Conservation (phyloP, 2,888 invertebrate species). For the Aphodius granarius region DNA sequence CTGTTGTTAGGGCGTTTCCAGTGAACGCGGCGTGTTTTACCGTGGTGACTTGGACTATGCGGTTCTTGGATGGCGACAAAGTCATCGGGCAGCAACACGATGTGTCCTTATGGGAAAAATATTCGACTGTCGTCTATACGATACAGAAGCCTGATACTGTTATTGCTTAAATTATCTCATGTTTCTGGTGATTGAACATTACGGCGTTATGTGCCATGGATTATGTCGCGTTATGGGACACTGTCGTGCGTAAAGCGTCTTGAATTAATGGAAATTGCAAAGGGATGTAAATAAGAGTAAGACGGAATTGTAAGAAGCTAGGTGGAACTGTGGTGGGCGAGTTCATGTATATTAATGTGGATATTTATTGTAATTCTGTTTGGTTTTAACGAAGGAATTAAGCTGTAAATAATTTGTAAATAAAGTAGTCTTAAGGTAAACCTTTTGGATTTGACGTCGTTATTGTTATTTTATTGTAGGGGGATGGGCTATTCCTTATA, state of each 20-base stretch:
- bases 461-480: too few species aligned
- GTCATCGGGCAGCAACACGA: background rate
- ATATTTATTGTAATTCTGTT: conserved; percentile 6
- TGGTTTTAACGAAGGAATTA: conserved; percentile 5
- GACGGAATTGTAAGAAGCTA: conserved; percentile 1
- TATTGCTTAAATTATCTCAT: background rate
- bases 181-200: background rate
- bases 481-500: too few species aligned
- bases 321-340: background rate
- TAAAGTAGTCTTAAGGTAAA: background rate
- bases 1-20: conserved; percentile 85
- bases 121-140: conserved; percentile 19
- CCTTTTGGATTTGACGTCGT: background rate
- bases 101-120: conserved; percentile 21
- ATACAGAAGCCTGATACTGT: conserved; percentile 18
- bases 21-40: conserved; percentile 92
- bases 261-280: conserved; percentile 6
- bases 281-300: background rate
- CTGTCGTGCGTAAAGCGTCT: background rate
- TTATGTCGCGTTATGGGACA: background rate
- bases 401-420: conserved; percentile 12
- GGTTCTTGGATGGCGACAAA: conserved; percentile 45
- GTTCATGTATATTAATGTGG: conserved; percentile 10
- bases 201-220: background rate
- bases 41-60: conserved; percentile 79